Conservation (phyloP, 2,797 vertebrate genomes). For the Gephyroberyx darwinii region DNA sequence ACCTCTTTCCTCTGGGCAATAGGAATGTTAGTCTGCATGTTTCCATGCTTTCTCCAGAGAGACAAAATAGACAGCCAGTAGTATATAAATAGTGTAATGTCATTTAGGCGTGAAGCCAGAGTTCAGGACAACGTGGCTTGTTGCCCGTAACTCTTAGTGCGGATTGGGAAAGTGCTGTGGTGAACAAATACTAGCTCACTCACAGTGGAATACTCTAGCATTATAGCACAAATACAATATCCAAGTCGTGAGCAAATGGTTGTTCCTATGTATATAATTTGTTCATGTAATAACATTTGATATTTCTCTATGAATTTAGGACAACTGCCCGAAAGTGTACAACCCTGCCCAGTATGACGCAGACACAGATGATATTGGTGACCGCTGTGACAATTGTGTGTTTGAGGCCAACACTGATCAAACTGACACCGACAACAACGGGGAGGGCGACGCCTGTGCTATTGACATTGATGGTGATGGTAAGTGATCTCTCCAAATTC, state of each 20-base stretch:
- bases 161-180: slow-evolving; percentile 69
- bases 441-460: slow-evolving; percentile 97
- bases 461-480: slow-evolving; percentile 98
- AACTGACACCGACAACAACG: slow-evolving; percentile 94
- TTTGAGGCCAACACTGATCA: slow-evolving; percentile 97
- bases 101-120: slow-evolving; percentile 56
- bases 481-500: slow-evolving; percentile 68
- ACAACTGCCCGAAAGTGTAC: slow-evolving; percentile 96
- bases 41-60: slow-evolving; percentile 54
- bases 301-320: slow-evolving; percentile 80
- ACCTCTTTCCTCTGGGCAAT: slow-evolving; percentile 63
- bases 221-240: slow-evolving; percentile 54
- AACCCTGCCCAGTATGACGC: slow-evolving; percentile 97
- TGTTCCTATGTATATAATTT: slow-evolving; percentile 31
- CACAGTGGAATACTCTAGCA: slow-evolving; percentile 58
- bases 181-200: slow-evolving; percentile 62
- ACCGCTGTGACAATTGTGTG: slow-evolving; percentile 96
- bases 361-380: slow-evolving; percentile 95
- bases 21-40: slow-evolving; percentile 59
- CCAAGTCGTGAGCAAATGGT: slow-evolving; percentile 27
- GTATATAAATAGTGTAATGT: slow-evolving; percentile 58
- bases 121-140: slow-evolving; percentile 54
- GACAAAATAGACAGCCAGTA: slow-evolving; percentile 62
- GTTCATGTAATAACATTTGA: slow-evolving; percentile 20
- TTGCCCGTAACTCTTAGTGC: slow-evolving; percentile 70